Evolutionary conservation across 1,140 invertebrate species (phyloP).

Genomic region (Penaeus japonicus): DNA sequence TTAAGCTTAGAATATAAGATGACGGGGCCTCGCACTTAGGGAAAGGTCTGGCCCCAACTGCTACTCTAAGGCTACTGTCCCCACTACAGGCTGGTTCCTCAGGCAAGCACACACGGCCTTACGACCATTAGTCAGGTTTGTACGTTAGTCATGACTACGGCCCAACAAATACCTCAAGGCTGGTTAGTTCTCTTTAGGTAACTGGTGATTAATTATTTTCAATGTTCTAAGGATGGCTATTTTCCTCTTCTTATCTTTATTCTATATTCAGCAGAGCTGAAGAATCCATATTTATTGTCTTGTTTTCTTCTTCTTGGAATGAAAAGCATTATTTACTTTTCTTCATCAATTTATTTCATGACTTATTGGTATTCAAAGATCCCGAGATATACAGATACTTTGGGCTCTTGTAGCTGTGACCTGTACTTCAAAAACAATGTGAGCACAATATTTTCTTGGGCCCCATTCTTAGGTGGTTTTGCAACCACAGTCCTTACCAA

Average conservation of each 20-base stretch:
- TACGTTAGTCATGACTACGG: conserved; percentile 56
- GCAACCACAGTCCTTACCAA: conserved; percentile 46
- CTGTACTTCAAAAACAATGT: conserved; percentile 42
- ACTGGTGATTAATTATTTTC: conserved; percentile 6
- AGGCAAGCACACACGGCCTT: conserved; percentile 40
- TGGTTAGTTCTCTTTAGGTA: conserved; percentile 45
- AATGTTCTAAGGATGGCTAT: background rate
- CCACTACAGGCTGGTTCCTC: conserved; percentile 54
- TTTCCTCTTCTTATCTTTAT: background rate
- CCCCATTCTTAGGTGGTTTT: conserved; percentile 39
- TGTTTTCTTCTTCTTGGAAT: conserved; percentile 44
- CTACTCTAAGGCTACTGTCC: conserved; percentile 46
- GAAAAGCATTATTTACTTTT: conserved; percentile 51
- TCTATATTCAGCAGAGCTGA: background rate
- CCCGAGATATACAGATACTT: conserved; percentile 55
- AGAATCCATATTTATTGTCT: conserved; percentile 31
- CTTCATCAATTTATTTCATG: conserved; percentile 55
- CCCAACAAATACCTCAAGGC: conserved; percentile 47
- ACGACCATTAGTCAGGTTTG: conserved; percentile 47
- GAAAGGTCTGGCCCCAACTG: no score
- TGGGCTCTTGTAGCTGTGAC: conserved; percentile 54
- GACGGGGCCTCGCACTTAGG: no score
- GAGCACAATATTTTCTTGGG: conserved; percentile 42
- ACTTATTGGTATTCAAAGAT: conserved; percentile 43
- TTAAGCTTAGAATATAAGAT: no score